Base-by-base conservation (phyloP, 2,113 vertebrate species). In the Gavia stellata region DNA sequence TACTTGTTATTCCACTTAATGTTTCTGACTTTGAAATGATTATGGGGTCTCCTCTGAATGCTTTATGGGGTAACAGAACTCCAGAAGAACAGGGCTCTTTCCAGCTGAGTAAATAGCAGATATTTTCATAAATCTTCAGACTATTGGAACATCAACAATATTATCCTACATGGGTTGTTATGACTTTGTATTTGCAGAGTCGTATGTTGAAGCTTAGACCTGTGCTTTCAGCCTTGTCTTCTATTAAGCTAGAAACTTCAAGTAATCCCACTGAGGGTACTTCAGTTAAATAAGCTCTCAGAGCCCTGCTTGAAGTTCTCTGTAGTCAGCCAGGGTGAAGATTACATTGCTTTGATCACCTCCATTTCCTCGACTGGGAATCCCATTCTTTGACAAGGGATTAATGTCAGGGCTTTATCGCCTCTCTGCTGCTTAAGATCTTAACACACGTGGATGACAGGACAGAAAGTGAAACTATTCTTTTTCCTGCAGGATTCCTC, bases 41-140 rank as follows among this genome's bases (percentile, higher is more conserved):
- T 93, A 85, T 70, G 95, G 95, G 94, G 92, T 96, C 91, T 95
- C 93, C 90, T 79, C 73, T 52, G 88, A 91, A 89, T 94, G 86
- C 88, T 91, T 94, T 94, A 97, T 71, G 79, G 96, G 83, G 90
- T 91, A 93, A 86, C 93, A 72, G 71, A 96, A 86, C 78, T 88
- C 73, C 79, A 86, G 75, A 93, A 94, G 86, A 93, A 81, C 78
- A 86, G 63, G 61, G 86, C 40, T 74, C 4, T 66, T 70, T 73
- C 89, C 97, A 96, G 95, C 94, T 97, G 96, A 95, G 33, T 95
- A 96, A 97, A 97, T 88, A 97, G 58, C 92, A 95, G 73, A 53
- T 97, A 94, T 95, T 96, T 97, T 94, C 93, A 91, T 90, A 93
- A 91, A 97, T 95, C 87, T 93, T 92, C 2, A 1, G 81, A 52